These are phyloP conservation scores for Rhincodon typus DNA, from an alignment of 2,797 vertebrate genomes.

Conservation along the genomic window DNA sequence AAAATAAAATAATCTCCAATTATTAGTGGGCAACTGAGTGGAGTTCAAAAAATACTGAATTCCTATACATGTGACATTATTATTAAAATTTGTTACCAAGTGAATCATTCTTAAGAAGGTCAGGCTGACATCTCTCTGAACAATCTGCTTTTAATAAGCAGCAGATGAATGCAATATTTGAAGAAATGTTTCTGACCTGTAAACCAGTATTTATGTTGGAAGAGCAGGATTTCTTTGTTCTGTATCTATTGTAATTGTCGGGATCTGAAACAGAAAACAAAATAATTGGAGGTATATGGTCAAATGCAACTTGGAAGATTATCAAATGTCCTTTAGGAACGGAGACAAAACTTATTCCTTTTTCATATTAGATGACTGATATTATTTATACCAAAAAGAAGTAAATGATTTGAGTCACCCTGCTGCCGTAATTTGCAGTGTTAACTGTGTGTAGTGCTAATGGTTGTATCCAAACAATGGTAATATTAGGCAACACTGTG, in stretches of 20 bases:
- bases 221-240: background rate
- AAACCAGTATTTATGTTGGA: conserved; percentile 5
- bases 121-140: background rate
- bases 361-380: background rate
- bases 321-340: background rate
- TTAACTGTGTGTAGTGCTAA: no score
- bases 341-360: background rate
- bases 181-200: background rate
- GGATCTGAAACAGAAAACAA: background rate
- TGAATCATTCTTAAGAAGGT: background rate
- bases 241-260: background rate
- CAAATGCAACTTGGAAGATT: conserved; percentile 13
- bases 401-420: background rate
- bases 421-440: background rate
- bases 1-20: background rate
- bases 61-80: background rate
- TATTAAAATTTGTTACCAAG: background rate
- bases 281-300: background rate
- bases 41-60: background rate
- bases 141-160: background rate
- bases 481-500: background rate
- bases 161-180: background rate
- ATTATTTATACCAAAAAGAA: background rate
- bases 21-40: background rate
- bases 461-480: background rate